These are phyloP conservation scores for silkworm (Bombyx mori) DNA, from an alignment of 1,140 invertebrate species.

Conservation along the genomic window DNA sequence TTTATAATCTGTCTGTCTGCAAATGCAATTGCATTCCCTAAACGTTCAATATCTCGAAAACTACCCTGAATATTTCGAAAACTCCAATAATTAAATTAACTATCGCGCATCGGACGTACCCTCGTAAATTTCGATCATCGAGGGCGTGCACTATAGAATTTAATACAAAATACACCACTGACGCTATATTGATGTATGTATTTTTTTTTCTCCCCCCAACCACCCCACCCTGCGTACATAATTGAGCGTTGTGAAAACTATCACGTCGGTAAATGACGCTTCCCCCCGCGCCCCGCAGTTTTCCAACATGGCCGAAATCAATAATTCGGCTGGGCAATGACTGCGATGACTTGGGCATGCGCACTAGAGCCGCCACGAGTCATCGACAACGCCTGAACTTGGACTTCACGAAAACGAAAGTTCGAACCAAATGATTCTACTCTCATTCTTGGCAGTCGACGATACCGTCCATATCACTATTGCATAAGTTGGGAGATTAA, in stretches of 20 bases:
- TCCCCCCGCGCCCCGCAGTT: conserved; percentile 43
- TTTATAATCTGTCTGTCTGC: too few species aligned
- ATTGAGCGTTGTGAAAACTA: conserved; percentile 70
- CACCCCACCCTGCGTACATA: conserved; percentile 48
- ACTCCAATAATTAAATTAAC: conserved; percentile 46
- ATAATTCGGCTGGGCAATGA: conserved; percentile 70
- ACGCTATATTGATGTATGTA: conserved; percentile 63
- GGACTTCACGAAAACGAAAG: conserved; percentile 69
- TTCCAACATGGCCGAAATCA: conserved; percentile 67
- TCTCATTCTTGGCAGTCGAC: conserved; percentile 60
- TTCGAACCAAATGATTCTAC: conserved; percentile 65
- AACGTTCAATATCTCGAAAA: too few species aligned
- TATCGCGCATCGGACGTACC: conserved; percentile 29
- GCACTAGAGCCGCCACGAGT: conserved; percentile 37
- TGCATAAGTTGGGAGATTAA: too few species aligned
- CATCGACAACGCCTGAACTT: conserved; percentile 69
- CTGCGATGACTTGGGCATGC: conserved; percentile 67
- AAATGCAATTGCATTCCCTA: too few species aligned
- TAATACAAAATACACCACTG: conserved; percentile 55
- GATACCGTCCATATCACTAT: conserved; percentile 11
- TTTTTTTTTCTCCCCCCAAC: conserved; percentile 55
- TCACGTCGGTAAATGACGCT: conserved; percentile 64
- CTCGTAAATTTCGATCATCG: conserved; percentile 44
- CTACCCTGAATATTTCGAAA: background rate
- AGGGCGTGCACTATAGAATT: conserved; percentile 55